These are phyloP conservation scores for Hycleus phaleratus DNA, from an alignment of 1,140 invertebrate species.

Conservation along the genomic window DNA sequence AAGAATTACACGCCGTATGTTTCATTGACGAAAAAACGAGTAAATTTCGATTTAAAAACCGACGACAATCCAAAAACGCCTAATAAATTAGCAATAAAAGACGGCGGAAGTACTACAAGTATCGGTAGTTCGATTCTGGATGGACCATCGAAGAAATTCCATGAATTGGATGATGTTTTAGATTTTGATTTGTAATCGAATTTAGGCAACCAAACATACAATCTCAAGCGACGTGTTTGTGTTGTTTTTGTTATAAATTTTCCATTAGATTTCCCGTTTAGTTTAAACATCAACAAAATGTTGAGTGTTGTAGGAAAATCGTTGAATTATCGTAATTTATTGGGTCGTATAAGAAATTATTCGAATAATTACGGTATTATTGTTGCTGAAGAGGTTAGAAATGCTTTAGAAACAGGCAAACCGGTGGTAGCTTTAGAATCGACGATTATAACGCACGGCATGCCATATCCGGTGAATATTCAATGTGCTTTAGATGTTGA, in stretches of 20 bases:
- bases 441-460: conserved; percentile 97
- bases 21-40: conserved; percentile 34
- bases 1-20: conserved; percentile 26
- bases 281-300: too few relatives aligned
- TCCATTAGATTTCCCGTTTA: neutral
- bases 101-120: conserved; percentile 29
- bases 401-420: conserved; percentile 48
- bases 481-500: conserved; percentile 79
- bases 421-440: conserved; percentile 93
- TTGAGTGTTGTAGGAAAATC: too few relatives aligned
- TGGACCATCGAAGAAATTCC: conserved; percentile 5
- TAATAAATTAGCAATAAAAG: neutral
- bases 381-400: conserved; percentile 45
- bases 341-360: too few relatives aligned
- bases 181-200: conserved; percentile 21
- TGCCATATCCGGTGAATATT: conserved; percentile 91
- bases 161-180: conserved; percentile 20
- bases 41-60: conserved; percentile 33
- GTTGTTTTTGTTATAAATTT: too few relatives aligned
- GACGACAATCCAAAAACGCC: conserved; percentile 3
- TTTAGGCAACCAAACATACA: conserved; percentile 12
- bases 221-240: neutral
- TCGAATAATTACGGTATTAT: too few relatives aligned
- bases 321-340: too few relatives aligned
- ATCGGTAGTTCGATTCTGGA: conserved; percentile 28